Evolutionary conservation across 2,797 vertebrate species (phyloP), one percentile per base, ranked within the genome.

Genomic region (Rhabdophis nuchalis): DNA sequence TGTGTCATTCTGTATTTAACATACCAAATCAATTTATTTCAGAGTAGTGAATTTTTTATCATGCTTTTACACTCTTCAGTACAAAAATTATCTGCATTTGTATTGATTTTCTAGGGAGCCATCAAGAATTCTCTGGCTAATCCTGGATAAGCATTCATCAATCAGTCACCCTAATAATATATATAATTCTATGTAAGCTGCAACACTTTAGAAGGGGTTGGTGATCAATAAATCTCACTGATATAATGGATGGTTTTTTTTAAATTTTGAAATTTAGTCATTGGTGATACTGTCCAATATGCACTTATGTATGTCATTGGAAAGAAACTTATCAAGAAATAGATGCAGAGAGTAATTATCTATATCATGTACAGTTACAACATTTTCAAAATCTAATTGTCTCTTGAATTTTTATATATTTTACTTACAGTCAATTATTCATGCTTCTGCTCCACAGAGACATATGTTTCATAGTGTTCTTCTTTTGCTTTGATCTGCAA

Each of bases 41-140:
- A 92, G 41, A 41, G 27, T 72, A 92, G 85, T 82, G 87, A 90
- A 88, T 56, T 68, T 36, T 53, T 50, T 92, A 58, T 87, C 53
- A 77, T 82, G 52, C 53, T 53, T 50, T 82, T 87, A 82, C 50
- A 82, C 53, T 57, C 46, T 85, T 61, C 86, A 85, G 46, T 90
- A 77, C 61, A 91, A 92, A 91, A 46, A 8, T 52, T 93, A 95
- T 87, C 72, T 41, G 93, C 50, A 82, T 56, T 32, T 91, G 23
- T 3, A 72, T 50, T 91, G 95, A 88, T 92, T 92, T 68, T 94
- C 82, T 52, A 89, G 56, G 52, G 53, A 89, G 29, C 36, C 16
- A 82, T 32, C 46, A 57, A 87, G 56, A 53, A 16, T 27, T 50
- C 32, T 85, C 61, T 88, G 90, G 61, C 50, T 88, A 90, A 93